Conservation (phyloP, 2,888 invertebrate genomes). For the Cerastis leucographa region DNA sequence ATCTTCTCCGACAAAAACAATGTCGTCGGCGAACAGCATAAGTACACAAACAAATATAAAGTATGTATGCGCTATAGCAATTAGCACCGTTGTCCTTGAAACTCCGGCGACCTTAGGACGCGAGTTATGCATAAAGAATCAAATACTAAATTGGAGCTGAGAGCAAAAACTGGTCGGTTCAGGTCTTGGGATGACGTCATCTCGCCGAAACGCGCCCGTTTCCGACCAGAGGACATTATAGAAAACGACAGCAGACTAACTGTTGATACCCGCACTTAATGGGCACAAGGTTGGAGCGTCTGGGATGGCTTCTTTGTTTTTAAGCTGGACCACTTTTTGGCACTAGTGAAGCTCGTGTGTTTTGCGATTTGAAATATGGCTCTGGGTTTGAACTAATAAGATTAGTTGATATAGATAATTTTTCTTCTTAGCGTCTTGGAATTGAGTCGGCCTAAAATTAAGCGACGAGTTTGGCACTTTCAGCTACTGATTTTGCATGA, state of each 20-base stretch:
- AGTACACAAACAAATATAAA: constrained; percentile 22
- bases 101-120: constrained; percentile 88
- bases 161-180: constrained; percentile 84
- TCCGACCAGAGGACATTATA: constrained; percentile 77
- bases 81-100: constrained; percentile 84
- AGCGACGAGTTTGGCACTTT: too few relatives aligned
- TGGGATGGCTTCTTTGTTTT: constrained; percentile 68
- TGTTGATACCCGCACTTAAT: constrained; percentile 71
- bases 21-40: not conserved
- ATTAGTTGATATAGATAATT: not conserved
- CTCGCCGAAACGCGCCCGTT: constrained; percentile 78
- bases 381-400: not conserved
- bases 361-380: not conserved
- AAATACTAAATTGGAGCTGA: constrained; percentile 87
- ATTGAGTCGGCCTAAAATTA: not conserved
- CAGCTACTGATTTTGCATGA: too few relatives aligned
- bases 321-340: constrained; percentile 30
- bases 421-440: not conserved
- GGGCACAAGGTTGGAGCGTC: constrained; percentile 73
- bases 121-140: constrained; percentile 89
- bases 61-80: constrained; percentile 71
- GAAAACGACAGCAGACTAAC: constrained; percentile 81
- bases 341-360: constrained; percentile 13
- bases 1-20: too few relatives aligned
- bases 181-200: constrained; percentile 83